Percentiles rank a stretch among this genome's conserved stretches.
phyloP scores from a whole-genome alignment of 1,140 invertebrate genomes.

The Archivesica marissinica region DNA sequence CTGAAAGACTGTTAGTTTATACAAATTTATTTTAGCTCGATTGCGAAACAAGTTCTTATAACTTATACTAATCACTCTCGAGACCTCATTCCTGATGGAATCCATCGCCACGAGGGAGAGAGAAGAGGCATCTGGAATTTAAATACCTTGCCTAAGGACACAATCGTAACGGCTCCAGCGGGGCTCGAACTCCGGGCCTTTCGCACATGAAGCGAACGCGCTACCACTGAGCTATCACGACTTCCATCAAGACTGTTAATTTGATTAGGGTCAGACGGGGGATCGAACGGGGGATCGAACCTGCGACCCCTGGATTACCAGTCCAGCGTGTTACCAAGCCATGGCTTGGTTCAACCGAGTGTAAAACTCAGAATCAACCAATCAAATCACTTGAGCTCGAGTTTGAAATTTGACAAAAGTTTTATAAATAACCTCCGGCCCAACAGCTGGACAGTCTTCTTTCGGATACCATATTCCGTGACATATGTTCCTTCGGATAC shows the following conservation, averaged over 20 bases:
- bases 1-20: background rate
- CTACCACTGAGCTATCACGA: background rate
- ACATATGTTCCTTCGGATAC: too few species aligned
- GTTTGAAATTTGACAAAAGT: too few species aligned
- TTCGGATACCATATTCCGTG: too few species aligned
- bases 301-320: too few species aligned
- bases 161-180: background rate
- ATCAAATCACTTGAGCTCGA: too few species aligned
- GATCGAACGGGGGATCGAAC: too few species aligned
- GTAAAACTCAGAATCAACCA: too few species aligned
- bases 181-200: background rate
- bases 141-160: background rate
- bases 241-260: background rate
- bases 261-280: too few species aligned
- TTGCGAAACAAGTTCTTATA: background rate
- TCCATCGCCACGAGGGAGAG: background rate
- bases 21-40: background rate
- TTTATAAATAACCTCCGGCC: too few species aligned
- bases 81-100: background rate
- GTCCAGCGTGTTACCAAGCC: too few species aligned
- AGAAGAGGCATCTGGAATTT: background rate
- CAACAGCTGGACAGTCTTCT: too few species aligned
- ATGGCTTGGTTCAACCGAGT: too few species aligned
- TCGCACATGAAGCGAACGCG: background rate
- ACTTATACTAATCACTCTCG: background rate